Conservation (phyloP, 2,888 invertebrate species). For the Mythimna pallens region DNA sequence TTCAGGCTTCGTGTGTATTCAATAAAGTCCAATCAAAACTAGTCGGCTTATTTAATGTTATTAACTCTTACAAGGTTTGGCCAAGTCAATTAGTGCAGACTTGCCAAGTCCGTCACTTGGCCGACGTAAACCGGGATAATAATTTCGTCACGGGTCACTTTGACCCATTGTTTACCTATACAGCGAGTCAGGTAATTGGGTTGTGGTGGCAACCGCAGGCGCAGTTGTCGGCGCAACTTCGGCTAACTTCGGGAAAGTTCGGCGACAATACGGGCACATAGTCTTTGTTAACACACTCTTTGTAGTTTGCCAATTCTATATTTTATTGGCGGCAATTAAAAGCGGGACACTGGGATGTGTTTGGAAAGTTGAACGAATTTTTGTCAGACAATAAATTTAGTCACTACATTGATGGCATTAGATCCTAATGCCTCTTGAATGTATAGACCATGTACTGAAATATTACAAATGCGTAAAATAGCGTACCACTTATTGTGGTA, state of each 20-base stretch:
- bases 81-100: constrained; percentile 46
- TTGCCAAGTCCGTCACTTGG: constrained; percentile 45
- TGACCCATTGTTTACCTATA: constrained; percentile 50
- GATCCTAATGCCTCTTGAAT: too few relatives aligned
- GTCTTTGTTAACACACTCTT: constrained; percentile 47
- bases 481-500: not conserved
- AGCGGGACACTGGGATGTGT: not conserved
- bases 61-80: constrained; percentile 50
- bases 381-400: not conserved
- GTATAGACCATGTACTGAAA: too few relatives aligned
- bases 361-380: not conserved
- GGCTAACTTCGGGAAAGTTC: constrained; percentile 42
- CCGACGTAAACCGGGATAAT: constrained; percentile 41
- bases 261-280: constrained; percentile 36
- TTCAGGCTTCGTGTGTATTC: constrained; percentile 47
- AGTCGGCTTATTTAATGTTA: constrained; percentile 56
- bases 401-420: not conserved
- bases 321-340: constrained; percentile 46
- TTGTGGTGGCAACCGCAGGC: constrained; percentile 44
- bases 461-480: not conserved
- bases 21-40: constrained; percentile 59
- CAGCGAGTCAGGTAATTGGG: constrained; percentile 59
- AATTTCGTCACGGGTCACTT: constrained; percentile 61
- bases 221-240: constrained; percentile 38
- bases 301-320: constrained; percentile 45